Evolutionary conservation across 1,140 invertebrate genomes (phyloP).

Genomic region (Thrips palmi): DNA sequence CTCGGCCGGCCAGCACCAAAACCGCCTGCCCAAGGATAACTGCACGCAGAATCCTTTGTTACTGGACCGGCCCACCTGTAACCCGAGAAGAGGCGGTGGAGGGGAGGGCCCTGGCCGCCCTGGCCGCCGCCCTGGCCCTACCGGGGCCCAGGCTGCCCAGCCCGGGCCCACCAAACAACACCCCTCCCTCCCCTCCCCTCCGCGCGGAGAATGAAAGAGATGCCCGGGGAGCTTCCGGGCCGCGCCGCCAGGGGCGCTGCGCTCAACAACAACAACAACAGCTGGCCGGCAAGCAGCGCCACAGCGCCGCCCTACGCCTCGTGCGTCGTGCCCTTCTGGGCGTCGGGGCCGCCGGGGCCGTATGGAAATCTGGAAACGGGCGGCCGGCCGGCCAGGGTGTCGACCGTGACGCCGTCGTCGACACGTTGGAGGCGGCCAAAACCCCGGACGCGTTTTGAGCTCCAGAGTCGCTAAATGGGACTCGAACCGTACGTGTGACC

Average conservation of each 20-base stretch:
- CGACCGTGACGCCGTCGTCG: slow-evolving; percentile 4
- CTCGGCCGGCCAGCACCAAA: slow-evolving; percentile 8
- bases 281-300: too few species aligned
- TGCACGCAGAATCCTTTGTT: slow-evolving; percentile 4
- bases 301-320: not conserved
- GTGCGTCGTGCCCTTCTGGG: too few species aligned
- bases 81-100: too few species aligned
- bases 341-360: slow-evolving; percentile 1
- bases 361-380: not conserved
- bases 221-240: slow-evolving; percentile 9
- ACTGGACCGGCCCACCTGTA: not conserved
- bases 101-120: too few species aligned
- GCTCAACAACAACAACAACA: too few species aligned
- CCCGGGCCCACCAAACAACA: not conserved
- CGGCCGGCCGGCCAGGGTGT: slow-evolving; percentile 1
- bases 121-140: too few species aligned
- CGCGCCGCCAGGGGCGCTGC: slow-evolving; percentile 9
- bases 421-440: slow-evolving; percentile 3
- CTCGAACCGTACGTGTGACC: too few species aligned
- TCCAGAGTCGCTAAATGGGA: too few species aligned
- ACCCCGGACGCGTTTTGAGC: not conserved
- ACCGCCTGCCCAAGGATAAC: too few species aligned
- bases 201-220: slow-evolving; percentile 12
- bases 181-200: slow-evolving; percentile 7
- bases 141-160: too few species aligned